Percentiles rank a stretch among this genome's conserved stretches.
Conservation (phyloP, 2,797 vertebrate genomes). For the Bradypodion ventrale region DNA sequence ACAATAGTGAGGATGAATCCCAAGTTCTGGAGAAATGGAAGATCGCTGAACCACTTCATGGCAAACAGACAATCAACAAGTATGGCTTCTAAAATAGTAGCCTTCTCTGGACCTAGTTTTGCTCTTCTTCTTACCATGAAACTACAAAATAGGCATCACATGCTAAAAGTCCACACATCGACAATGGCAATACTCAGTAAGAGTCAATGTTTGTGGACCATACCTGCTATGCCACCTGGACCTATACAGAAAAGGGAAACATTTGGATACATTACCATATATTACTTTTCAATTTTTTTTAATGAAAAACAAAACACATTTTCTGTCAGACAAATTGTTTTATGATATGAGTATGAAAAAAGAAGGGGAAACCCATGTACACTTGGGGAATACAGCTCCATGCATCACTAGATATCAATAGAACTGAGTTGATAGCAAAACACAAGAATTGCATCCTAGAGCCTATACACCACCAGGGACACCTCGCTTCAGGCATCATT, state of each 20-base stretch:
- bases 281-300: background rate
- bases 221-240: no score
- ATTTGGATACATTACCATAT: background rate
- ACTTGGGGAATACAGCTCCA: constrained; percentile 37
- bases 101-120: background rate
- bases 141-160: background rate
- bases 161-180: background rate
- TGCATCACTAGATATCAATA: constrained; percentile 21
- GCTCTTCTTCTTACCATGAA: background rate
- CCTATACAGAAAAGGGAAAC: background rate
- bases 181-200: background rate
- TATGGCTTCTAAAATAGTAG: background rate
- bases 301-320: background rate
- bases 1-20: no score
- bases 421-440: background rate
- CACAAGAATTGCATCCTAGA: constrained; percentile 27
- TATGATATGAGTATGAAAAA: constrained; percentile 18
- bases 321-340: constrained; percentile 27
- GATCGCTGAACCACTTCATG: background rate
- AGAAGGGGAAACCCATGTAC: constrained; percentile 36
- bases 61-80: background rate
- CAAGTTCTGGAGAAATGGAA: background rate
- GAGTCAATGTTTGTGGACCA: background rate
- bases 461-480: constrained; percentile 37
- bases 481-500: constrained; percentile 50